Evolutionary conservation across 2,888 invertebrate species (phyloP), one percentile per base, ranked within the genome.

Genomic region (Teleiodes luculella): DNA sequence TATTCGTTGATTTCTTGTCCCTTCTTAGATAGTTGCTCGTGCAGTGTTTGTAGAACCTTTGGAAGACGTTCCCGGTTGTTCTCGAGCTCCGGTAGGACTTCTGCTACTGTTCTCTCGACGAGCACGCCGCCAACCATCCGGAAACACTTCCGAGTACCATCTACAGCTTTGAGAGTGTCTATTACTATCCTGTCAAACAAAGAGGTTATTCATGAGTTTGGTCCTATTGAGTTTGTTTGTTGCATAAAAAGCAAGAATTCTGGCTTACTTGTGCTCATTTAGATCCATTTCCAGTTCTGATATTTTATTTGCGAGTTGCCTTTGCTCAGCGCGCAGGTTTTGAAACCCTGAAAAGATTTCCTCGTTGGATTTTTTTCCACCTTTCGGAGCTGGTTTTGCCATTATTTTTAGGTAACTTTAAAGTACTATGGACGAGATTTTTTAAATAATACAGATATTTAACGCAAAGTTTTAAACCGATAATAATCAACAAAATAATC

Each of bases 41-140:
- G 94, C 37, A 97, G 90, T 52, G 92, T 91, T 68, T 94, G 93
- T 55, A 97, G 92, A n/a, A 96, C 92, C 77, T 94, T 94, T 20
- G 92, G 92, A 63, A 98, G 90, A 91, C 95, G 92, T 68, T 96
- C 95, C 76, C 92, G 93, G 81, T 97, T 98, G 62, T 92, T 91
- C 60, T 92, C 85, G 58, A 98, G 90, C 63, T 95, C 94, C 11
- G 98, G 98, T 66, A 98, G 85, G 49, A 98, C 95, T 66, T 97
- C 97, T 74, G 94, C 95, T 0, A 98, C 98, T 10, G 95, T 97
- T 66, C 96, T 92, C 86, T 98, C 98, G 61, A 97, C 96, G 53
- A 98, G 90, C 55, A 98, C 95, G 24, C 98, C 98, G 52, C 98
- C 98, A 61, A 98, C 94, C 91, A 98, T 93, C 71, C 98, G 93